These are phyloP conservation scores for Lithophane semibrunnea DNA, from an alignment of 2,888 invertebrate genomes.

Conservation along the genomic window DNA sequence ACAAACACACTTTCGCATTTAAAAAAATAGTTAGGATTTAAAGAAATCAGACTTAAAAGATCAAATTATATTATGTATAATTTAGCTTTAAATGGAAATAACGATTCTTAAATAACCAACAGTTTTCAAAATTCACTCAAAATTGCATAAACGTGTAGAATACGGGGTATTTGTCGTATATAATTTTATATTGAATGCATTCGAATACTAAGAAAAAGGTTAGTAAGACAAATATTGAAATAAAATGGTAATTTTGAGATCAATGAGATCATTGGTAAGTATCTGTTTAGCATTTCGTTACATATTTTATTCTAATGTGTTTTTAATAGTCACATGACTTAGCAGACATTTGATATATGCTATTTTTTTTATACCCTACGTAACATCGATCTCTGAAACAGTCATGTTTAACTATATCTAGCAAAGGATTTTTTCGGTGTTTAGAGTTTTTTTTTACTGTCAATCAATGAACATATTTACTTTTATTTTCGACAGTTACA, in stretches of 20 bases:
- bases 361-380: background rate
- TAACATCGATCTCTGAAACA: background rate
- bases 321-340: constrained; percentile 9
- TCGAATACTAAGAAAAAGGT: constrained; percentile 8
- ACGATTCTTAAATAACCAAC: background rate
- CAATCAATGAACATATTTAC: background rate
- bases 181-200: background rate
- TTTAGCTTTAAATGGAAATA: background rate
- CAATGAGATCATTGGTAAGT: background rate
- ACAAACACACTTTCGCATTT: too few species aligned
- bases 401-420: background rate
- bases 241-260: constrained; percentile 23
- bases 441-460: background rate
- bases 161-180: too few species aligned
- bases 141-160: background rate
- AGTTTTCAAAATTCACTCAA: background rate
- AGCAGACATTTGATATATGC: background rate
- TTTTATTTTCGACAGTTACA: background rate
- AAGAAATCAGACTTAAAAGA: too few species aligned
- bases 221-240: constrained; percentile 7
- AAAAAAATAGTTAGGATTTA: background rate
- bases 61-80: background rate
- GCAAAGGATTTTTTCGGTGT: background rate
- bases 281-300: constrained; percentile 13
- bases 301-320: constrained; percentile 19